phyloP scores from a whole-genome alignment of 2,113 vertebrate species.

The Colius striatus region DNA sequence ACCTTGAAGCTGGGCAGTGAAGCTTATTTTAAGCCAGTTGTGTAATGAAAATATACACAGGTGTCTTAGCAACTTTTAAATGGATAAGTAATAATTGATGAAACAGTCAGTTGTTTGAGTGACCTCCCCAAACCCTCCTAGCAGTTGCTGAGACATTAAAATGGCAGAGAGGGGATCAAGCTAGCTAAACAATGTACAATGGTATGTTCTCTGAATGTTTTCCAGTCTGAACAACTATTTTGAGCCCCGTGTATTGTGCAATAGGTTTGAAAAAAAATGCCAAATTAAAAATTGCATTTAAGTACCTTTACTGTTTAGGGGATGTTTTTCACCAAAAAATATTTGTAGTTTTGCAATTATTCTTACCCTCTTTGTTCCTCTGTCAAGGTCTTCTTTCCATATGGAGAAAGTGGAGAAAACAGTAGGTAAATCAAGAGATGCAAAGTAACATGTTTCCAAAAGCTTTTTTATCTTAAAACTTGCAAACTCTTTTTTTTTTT shows the following conservation, averaged over 20 bases:
- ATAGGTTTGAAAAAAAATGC: neutral
- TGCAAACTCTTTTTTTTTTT: rapidly evolving
- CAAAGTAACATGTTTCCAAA: neutral
- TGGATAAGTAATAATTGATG: conserved; percentile 56
- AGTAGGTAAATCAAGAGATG: neutral
- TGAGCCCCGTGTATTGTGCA: neutral
- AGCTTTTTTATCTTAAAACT: neutral
- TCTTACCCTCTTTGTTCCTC: neutral
- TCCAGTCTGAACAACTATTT: neutral
- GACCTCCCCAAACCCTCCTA: conserved; percentile 27
- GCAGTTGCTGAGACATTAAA: conserved; percentile 6
- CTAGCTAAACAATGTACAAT: neutral
- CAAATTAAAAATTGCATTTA: neutral
- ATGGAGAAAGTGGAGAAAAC: neutral
- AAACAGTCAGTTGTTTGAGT: conserved; percentile 15
- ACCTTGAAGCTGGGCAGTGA: neutral
- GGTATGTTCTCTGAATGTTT: neutral
- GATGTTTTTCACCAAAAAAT: neutral
- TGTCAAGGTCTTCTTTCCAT: neutral
- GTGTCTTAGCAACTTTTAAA: conserved; percentile 29
- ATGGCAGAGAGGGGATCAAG: neutral
- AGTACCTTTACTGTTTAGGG: neutral
- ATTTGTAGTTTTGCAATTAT: neutral
- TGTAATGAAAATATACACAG: conserved; percentile 24
- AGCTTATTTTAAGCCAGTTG: neutral